Evolutionary conservation across 2,888 invertebrate species (phyloP), one percentile per base, ranked within the genome.

Genomic region (Dione juno): DNA sequence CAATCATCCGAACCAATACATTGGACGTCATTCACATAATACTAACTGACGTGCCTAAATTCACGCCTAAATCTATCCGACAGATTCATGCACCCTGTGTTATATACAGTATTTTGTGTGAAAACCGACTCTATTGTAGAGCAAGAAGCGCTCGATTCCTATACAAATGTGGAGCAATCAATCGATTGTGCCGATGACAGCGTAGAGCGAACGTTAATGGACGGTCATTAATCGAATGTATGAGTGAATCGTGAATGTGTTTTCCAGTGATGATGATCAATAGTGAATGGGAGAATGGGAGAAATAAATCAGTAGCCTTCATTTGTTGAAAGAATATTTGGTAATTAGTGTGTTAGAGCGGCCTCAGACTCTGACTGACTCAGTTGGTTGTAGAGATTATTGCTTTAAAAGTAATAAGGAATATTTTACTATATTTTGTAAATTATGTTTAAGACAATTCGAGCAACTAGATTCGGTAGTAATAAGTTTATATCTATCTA

Each of bases 151-250:
- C 75, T 75, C 41, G 16, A 75, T 66, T 75, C 45, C 10, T n/a
- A 35, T 68, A 59, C 64, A 59, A 69, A 66, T 67, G 75, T 50
- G 40, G 57, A 53, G 70, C 73, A 76, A 87, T 87, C 83, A 85
- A 88, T 88, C 86, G 88, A 87, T 86, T 79, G 81, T 69, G 69
- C 70, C 81, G 89, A 86, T 89, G 90, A 90, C 90, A 89, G 88
- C 75, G 81, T 80, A 79, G 80, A 83, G 70, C 79, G 85, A 76
- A 80, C 86, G 84, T 83, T 89, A 88, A 90, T 88, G 83, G 87
- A 78, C 81, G 79, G 81, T 85, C 87, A 88, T 90, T 88, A 90
- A 87, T 84, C 82, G 81, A 83, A 80, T 77, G 78, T 74, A 76
- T 72, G 79, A 76, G 76, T 84, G 83, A 82, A 86, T 77, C 67